phyloP scores from a whole-genome alignment of 2,113 vertebrate genomes.

The Carassius gibelio region DNA sequence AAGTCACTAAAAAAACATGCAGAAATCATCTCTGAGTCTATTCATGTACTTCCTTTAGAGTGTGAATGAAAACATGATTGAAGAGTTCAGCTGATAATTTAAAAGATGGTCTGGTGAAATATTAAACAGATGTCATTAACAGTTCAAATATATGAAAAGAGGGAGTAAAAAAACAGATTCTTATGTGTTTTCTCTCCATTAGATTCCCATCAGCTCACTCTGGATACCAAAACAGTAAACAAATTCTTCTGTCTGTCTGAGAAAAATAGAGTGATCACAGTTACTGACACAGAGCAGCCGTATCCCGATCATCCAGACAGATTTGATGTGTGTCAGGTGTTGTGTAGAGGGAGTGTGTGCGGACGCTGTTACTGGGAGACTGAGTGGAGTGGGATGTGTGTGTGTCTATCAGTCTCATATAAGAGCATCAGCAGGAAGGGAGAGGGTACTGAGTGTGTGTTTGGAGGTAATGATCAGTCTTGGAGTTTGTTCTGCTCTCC shows the following conservation, averaged over 20 bases:
- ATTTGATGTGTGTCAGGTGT: not conserved
- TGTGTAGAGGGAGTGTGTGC: not conserved
- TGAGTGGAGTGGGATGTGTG: not conserved
- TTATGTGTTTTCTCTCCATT: not conserved
- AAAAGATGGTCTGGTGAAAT: too few relatives aligned
- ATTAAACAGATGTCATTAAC: too few relatives aligned
- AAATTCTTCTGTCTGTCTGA: not conserved
- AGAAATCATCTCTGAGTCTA: too few relatives aligned
- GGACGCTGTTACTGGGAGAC: not conserved
- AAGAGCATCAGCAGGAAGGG: slow-evolving; percentile 2
- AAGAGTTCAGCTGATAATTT: too few relatives aligned
- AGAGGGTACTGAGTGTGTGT: not conserved
- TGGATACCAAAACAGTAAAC: not conserved
- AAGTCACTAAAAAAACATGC: not conserved
- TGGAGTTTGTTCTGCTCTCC: not conserved
- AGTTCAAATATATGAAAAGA: not conserved
- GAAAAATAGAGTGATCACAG: not conserved
- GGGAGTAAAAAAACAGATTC: not conserved
- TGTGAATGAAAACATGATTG: too few relatives aligned
- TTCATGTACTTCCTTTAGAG: too few relatives aligned
- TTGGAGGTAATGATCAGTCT: not conserved
- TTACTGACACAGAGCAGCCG: not conserved
- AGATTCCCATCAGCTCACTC: not conserved
- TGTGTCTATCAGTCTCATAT: not conserved
- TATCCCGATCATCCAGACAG: not conserved